Conservation (phyloP, 2,113 vertebrate species). For the Psammodynastes pulverulentus region DNA sequence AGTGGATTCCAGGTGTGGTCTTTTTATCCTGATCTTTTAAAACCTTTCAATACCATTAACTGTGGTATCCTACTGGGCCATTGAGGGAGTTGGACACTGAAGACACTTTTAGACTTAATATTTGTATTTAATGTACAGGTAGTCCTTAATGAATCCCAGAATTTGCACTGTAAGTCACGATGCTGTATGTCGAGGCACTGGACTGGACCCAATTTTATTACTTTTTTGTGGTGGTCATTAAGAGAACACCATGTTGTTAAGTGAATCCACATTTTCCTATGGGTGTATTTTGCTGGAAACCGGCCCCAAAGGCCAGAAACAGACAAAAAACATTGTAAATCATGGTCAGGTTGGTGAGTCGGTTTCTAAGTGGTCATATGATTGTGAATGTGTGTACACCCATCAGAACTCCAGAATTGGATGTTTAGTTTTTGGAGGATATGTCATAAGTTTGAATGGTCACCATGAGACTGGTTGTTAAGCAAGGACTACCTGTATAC, state of each 20-base stretch:
- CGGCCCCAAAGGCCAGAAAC: background rate
- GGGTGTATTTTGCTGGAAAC: background rate
- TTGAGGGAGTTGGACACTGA: background rate
- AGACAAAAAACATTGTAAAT: background rate
- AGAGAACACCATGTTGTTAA: background rate
- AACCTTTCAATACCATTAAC: background rate
- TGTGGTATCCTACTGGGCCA: no score
- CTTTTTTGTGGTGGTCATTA: background rate
- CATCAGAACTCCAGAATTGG: background rate
- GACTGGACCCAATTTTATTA: background rate
- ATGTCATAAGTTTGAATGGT: background rate
- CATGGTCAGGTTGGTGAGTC: background rate
- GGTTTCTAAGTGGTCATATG: background rate
- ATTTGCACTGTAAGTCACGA: background rate
- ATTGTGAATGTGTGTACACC: background rate
- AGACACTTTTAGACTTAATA: background rate
- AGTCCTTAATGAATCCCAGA: background rate
- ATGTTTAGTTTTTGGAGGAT: background rate
- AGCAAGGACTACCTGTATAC: background rate
- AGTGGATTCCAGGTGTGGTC: no score
- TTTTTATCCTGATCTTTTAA: background rate
- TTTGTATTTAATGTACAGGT: background rate
- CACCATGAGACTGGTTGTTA: background rate
- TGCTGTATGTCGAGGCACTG: background rate
- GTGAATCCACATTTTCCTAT: background rate